Percentiles rank a stretch among this genome's conserved stretches.
Conservation (phyloP, 1,140 invertebrate species). For the Drosophila carrolli region DNA sequence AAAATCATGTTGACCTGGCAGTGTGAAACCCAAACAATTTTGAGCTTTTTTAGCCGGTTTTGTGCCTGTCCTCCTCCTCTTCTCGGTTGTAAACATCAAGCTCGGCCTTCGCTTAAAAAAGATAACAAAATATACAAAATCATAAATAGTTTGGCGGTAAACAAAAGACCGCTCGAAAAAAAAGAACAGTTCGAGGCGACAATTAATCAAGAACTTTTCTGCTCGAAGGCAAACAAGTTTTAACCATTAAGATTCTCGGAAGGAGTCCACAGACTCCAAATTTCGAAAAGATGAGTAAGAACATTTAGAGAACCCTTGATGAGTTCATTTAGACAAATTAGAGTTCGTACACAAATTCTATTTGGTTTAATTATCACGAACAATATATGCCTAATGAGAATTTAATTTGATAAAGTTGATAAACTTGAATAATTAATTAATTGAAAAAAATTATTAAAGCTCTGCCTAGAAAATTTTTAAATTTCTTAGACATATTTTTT, state of each 20-base stretch:
- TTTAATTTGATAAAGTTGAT: background rate
- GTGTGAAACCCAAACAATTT: conserved; percentile 36
- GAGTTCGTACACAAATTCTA: conserved; percentile 4
- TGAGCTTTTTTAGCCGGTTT: conserved; percentile 34
- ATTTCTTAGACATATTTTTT: too few species aligned
- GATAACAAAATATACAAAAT: conserved; percentile 2
- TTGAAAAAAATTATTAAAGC: background rate
- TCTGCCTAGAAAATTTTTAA: background rate
- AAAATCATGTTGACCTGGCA: conserved; percentile 26
- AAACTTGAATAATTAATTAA: background rate
- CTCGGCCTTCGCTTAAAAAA: conserved; percentile 53
- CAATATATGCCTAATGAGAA: background rate
- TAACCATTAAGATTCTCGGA: conserved; percentile 48
- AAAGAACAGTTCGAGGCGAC: conserved; percentile 39
- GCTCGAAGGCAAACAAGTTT: conserved; percentile 50
- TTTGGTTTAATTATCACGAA: conserved; percentile 1
- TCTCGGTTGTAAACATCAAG: conserved; percentile 24
- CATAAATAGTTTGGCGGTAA: conserved; percentile 35
- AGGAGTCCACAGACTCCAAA: conserved; percentile 11
- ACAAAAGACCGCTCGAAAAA: conserved; percentile 20
- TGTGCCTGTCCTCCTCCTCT: background rate
- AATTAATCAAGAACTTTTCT: conserved; percentile 60
- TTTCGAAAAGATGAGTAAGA: conserved; percentile 18
- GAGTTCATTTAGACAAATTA: conserved; percentile 24
- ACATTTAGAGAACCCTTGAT: conserved; percentile 19